Evolutionary conservation across 2,113 vertebrate species (phyloP).

Genomic region (Callorhinus ursinus): DNA sequence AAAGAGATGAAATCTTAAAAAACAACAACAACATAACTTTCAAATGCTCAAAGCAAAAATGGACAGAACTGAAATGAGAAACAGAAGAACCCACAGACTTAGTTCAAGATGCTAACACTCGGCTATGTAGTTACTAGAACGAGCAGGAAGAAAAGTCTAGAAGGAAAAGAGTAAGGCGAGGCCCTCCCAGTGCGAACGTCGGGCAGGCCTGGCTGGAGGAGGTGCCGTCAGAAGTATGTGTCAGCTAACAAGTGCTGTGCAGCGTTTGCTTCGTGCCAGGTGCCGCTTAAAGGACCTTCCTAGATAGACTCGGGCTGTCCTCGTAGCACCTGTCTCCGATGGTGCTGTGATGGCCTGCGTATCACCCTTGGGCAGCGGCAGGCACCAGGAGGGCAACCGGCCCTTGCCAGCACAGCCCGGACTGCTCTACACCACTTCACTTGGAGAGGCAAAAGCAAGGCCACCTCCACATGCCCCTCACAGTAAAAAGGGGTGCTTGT

Average conservation of each 20-base stretch:
- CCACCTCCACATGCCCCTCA: not conserved
- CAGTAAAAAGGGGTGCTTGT: not conserved
- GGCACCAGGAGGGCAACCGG: not conserved
- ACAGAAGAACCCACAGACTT: not conserved
- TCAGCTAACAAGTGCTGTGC: not conserved
- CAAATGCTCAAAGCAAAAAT: not conserved
- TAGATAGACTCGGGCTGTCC: not conserved
- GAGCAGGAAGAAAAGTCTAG: no score
- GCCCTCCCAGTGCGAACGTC: not conserved
- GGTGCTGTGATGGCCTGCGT: not conserved
- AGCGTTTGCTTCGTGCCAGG: not conserved
- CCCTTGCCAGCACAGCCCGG: not conserved
- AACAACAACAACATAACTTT: not conserved
- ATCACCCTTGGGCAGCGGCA: no score
- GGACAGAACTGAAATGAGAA: not conserved
- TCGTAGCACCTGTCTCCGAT: no score
- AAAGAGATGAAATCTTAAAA: not conserved
- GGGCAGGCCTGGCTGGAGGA: not conserved
- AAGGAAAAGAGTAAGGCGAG: not conserved
- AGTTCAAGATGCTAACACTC: not conserved
- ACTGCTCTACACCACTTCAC: not conserved
- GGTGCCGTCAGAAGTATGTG: no score
- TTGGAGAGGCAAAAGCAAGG: not conserved
- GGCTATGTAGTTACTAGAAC: not conserved
- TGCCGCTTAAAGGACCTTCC: no score